phyloP scores from a whole-genome alignment of 2,797 vertebrate genomes.

The Distichodus sexfasciatus region DNA sequence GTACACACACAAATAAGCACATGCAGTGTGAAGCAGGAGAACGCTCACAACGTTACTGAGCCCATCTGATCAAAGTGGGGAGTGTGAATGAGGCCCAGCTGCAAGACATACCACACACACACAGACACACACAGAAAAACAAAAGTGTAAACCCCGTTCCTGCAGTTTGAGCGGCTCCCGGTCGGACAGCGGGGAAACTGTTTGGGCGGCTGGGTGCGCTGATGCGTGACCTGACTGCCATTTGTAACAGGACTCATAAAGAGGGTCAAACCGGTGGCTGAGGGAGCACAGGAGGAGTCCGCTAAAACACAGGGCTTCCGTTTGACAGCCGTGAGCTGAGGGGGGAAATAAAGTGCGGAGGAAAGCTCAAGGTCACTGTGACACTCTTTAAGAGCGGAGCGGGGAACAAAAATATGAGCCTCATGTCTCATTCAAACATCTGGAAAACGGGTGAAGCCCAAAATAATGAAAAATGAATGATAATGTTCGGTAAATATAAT shows the following conservation, averaged over 20 bases:
- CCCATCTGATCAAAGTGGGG: slow-evolving; percentile 21
- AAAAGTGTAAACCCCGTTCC: slow-evolving; percentile 25
- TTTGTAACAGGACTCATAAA: slow-evolving; percentile 75
- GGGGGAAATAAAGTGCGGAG: slow-evolving; percentile 44
- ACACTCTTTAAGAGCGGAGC: no score
- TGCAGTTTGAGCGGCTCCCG: slow-evolving; percentile 11
- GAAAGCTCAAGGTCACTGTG: not conserved
- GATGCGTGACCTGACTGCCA: slow-evolving; percentile 65
- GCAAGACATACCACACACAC: not conserved
- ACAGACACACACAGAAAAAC: slow-evolving; percentile 11
- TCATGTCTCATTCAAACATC: no score
- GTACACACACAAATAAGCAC: no score
- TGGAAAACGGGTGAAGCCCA: no score
- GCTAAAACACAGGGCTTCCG: slow-evolving; percentile 63
- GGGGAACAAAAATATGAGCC: no score
- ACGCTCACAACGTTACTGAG: not conserved
- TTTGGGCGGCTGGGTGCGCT: slow-evolving; percentile 53
- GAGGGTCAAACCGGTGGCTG: slow-evolving; percentile 66
- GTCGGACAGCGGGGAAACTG: slow-evolving; percentile 52
- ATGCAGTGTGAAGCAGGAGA: not conserved
- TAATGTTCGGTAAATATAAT: no score
- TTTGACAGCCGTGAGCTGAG: slow-evolving; percentile 45
- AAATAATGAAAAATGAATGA: no score
- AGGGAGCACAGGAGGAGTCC: slow-evolving; percentile 61
- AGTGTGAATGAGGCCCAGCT: slow-evolving; percentile 32